Evolutionary conservation across 2,113 vertebrate species (phyloP).

Genomic region (Cheirogaleus medius): DNA sequence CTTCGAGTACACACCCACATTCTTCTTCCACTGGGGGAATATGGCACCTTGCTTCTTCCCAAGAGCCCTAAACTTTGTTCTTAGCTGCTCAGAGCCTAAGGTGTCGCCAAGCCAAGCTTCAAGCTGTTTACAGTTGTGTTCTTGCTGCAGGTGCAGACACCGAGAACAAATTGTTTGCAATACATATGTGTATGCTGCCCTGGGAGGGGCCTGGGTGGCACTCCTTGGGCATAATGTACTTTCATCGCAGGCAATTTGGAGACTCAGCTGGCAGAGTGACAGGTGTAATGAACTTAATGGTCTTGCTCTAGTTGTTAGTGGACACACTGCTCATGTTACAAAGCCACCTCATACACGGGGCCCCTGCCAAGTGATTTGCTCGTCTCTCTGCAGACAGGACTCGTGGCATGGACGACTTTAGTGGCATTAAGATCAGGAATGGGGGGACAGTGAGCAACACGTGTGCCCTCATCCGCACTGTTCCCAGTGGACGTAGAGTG

Average conservation of each 20-base stretch:
- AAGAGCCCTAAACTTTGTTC: not conserved
- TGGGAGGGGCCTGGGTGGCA: conserved; percentile 8
- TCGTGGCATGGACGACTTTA: not conserved
- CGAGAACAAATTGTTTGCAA: not conserved
- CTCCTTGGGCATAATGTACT: conserved; percentile 53
- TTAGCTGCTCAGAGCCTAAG: not conserved
- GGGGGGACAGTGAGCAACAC: not conserved
- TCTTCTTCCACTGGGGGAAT: not conserved
- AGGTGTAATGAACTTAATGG: conserved; percentile 63
- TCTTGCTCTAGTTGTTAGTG: conserved; percentile 52
- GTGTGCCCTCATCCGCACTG: not conserved
- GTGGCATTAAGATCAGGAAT: not conserved
- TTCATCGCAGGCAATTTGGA: conserved; percentile 65
- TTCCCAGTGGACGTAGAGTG: not conserved
- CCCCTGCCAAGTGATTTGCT: conserved; percentile 38
- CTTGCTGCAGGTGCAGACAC: conserved; percentile 52
- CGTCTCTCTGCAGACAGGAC: conserved; percentile 32
- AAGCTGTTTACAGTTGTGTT: conserved; percentile 33
- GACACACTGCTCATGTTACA: conserved; percentile 36
- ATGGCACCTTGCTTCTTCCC: not conserved
- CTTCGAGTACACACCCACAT: not conserved
- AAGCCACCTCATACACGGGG: not conserved
- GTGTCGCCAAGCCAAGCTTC: not conserved
- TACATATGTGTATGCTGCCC: not conserved
- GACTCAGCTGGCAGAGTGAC: conserved; percentile 45